Conservation (phyloP, 2,113 vertebrate species). For the Otocyon megalotis region DNA sequence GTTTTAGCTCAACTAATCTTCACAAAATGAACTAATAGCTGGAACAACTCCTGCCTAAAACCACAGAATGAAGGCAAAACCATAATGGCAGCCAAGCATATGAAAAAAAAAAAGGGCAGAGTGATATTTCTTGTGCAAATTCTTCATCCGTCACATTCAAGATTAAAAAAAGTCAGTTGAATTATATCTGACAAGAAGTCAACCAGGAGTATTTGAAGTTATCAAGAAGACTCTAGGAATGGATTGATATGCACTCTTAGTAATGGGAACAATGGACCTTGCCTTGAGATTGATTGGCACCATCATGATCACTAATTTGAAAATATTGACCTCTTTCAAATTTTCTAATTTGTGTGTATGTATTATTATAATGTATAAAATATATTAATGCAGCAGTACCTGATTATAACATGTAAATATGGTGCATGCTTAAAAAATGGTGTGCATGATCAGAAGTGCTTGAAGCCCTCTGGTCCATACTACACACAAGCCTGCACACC, state of each 20-base stretch:
- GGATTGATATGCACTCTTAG: not conserved
- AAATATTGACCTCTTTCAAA: not conserved
- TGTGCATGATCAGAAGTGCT: not conserved
- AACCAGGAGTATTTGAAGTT: slow-evolving; percentile 1
- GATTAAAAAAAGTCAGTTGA: not conserved
- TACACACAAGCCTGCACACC: too few species aligned
- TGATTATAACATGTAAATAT: not conserved
- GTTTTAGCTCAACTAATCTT: slow-evolving; percentile 5
- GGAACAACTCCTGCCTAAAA: not conserved
- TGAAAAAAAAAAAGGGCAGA: not conserved
- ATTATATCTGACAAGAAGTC: not conserved
- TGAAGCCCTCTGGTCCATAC: not conserved
- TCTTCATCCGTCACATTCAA: not conserved
- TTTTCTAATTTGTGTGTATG: not conserved
- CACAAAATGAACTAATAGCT: not conserved
- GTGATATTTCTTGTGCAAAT: not conserved
- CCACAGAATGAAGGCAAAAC: not conserved
- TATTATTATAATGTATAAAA: not conserved
- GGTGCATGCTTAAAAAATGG: not conserved
- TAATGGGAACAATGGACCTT: not conserved
- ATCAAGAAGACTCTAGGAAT: not conserved
- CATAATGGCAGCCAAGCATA: not conserved
- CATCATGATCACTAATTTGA: not conserved
- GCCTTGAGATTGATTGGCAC: not conserved
- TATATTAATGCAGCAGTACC: not conserved